Percentiles rank a stretch among this genome's conserved stretches.
Conservation (phyloP, 2,888 invertebrate species). For the Polyommatus iphigenia region DNA sequence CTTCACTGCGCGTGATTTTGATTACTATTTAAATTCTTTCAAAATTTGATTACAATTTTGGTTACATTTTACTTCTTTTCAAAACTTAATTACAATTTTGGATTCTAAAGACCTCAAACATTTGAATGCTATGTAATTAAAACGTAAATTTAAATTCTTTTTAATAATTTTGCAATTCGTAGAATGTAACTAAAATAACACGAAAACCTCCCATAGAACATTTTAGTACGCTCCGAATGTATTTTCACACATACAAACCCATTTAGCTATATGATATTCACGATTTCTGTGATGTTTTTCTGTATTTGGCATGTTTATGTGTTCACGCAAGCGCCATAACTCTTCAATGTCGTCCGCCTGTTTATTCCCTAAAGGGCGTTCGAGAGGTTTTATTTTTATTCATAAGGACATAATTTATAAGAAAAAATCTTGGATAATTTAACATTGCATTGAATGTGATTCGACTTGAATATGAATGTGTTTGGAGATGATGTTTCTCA, state of each 20-base stretch:
- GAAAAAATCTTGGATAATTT: slow-evolving; percentile 20
- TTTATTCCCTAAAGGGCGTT: slow-evolving; percentile 36
- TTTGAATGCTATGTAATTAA: no score
- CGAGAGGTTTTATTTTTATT: slow-evolving; percentile 32
- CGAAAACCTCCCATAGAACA: neutral
- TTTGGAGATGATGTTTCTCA: neutral
- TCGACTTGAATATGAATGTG: slow-evolving; percentile 15
- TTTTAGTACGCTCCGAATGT: neutral
- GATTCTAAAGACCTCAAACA: no score
- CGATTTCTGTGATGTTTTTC: slow-evolving; percentile 34
- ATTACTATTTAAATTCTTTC: no score
- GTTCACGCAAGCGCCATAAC: slow-evolving; percentile 42
- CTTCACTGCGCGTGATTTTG: no score
- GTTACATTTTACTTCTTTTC: no score
- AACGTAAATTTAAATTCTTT: no score
- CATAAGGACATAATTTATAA: slow-evolving; percentile 32
- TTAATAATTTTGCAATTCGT: no score
- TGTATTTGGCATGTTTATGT: slow-evolving; percentile 41
- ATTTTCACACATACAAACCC: neutral
- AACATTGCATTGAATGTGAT: slow-evolving; percentile 23
- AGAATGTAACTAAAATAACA: no score
- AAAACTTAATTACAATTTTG: no score
- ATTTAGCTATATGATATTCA: slow-evolving; percentile 16
- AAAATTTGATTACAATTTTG: no score
- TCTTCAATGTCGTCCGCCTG: slow-evolving; percentile 41